phyloP scores from a whole-genome alignment of 2,797 vertebrate genomes.

The Aeoliscus strigatus region DNA sequence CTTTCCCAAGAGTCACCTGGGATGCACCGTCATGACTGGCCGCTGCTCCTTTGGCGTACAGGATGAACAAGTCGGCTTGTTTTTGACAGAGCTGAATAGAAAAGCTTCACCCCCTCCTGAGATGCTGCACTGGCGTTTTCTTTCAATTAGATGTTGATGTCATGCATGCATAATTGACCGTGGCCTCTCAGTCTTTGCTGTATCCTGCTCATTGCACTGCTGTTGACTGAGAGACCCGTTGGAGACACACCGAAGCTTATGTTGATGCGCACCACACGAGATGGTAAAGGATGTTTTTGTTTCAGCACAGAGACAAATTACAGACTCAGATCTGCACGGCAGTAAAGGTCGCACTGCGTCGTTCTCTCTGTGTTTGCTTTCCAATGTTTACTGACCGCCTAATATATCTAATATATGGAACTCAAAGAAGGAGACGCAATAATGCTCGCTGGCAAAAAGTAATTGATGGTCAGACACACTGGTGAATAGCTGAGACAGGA shows the following conservation, averaged over 20 bases:
- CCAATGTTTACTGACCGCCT: no score
- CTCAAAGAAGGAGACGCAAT: neutral
- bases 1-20: conserved; percentile 49
- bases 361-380: no score
- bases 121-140: conserved; percentile 55
- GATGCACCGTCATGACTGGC: conserved; percentile 47
- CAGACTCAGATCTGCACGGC: conserved; percentile 40
- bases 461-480: no score
- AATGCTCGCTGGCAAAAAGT: neutral
- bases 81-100: conserved; percentile 67
- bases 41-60: conserved; percentile 26
- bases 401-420: neutral
- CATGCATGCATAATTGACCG: conserved; percentile 66
- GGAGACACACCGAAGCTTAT: conserved; percentile 59
- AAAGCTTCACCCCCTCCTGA: conserved; percentile 58
- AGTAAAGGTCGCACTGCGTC: no score
- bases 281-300: conserved; percentile 57
- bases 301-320: conserved; percentile 53
- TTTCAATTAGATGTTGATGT: conserved; percentile 67
- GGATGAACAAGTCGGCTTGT: conserved; percentile 65
- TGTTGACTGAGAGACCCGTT: conserved; percentile 40
- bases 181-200: conserved; percentile 30
- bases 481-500: no score
- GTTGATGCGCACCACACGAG: conserved; percentile 42
- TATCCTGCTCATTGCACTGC: conserved; percentile 25